These are phyloP conservation scores for Dinoponera quadriceps DNA, from an alignment of 1,140 invertebrate species.

Conservation along the genomic window DNA sequence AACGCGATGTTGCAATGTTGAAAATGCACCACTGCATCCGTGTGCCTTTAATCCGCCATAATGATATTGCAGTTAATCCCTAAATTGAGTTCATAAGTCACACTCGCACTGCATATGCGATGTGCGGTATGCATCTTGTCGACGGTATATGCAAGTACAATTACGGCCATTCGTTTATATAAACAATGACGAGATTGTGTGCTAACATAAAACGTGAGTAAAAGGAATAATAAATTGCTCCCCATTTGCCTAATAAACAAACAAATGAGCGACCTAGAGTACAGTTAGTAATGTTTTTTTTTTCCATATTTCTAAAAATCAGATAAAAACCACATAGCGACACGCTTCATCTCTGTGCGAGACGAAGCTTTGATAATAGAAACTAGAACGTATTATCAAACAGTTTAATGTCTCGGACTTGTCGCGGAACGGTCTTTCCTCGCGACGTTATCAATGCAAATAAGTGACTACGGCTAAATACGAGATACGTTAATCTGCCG, in stretches of 20 bases:
- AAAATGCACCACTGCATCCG: neutral
- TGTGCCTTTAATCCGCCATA: neutral
- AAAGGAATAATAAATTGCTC: neutral
- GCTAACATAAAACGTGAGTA: neutral
- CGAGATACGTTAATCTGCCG: constrained; percentile 51
- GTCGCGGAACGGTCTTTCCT: neutral
- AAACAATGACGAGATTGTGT: too few relatives aligned
- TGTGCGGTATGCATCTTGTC: neutral
- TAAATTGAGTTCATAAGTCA: neutral
- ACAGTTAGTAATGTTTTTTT: neutral
- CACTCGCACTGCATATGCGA: neutral
- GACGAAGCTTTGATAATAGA: neutral
- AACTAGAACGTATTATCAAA: neutral
- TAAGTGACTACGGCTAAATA: constrained; percentile 4
- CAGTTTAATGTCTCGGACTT: neutral
- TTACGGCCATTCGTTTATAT: too few relatives aligned
- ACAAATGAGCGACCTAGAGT: too few relatives aligned
- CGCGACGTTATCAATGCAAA: constrained; percentile 1
- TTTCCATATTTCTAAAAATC: neutral
- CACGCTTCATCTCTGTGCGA: neutral
- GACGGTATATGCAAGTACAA: neutral
- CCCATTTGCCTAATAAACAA: neutral
- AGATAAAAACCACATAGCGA: neutral
- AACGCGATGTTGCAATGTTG: neutral
- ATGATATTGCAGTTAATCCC: neutral